phyloP scores from a whole-genome alignment of 64 coral and sea anemone genomes.

The Catalaphyllia jardinei region DNA sequence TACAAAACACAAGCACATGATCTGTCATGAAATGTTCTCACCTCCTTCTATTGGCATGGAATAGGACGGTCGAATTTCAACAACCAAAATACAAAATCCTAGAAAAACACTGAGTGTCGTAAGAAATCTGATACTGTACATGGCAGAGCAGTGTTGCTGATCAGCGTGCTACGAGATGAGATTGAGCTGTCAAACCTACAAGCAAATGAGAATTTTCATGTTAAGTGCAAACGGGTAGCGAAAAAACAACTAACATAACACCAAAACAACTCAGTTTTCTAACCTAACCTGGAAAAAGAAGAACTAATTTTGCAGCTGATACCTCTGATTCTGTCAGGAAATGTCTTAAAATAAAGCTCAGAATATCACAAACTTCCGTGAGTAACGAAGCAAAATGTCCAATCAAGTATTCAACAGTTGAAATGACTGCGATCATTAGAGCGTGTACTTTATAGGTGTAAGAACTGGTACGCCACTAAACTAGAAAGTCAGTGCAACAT shows the following conservation, averaged over 20 bases:
- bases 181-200: slow-evolving; percentile 3
- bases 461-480: slow-evolving; percentile 13
- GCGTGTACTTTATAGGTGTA: neutral
- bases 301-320: neutral
- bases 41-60: slow-evolving; percentile 40
- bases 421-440: slow-evolving; percentile 12
- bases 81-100: slow-evolving; percentile 10
- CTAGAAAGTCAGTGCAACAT: neutral
- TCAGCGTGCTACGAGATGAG: neutral
- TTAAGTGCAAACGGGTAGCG: neutral
- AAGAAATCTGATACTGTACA: slow-evolving; percentile 4
- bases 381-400: slow-evolving; percentile 9
- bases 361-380: neutral
- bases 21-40: neutral
- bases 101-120: neutral
- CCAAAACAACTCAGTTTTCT: neutral
- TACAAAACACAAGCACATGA: neutral
- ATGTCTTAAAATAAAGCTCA: neutral
- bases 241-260: neutral
- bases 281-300: neutral
- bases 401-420: neutral
- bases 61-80: slow-evolving; percentile 14
- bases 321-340: neutral
- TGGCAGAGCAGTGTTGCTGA: neutral
- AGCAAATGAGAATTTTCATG: neutral